phyloP scores from a whole-genome alignment of 1,140 invertebrate genomes.

The Panagrolaimus sp. region DNA sequence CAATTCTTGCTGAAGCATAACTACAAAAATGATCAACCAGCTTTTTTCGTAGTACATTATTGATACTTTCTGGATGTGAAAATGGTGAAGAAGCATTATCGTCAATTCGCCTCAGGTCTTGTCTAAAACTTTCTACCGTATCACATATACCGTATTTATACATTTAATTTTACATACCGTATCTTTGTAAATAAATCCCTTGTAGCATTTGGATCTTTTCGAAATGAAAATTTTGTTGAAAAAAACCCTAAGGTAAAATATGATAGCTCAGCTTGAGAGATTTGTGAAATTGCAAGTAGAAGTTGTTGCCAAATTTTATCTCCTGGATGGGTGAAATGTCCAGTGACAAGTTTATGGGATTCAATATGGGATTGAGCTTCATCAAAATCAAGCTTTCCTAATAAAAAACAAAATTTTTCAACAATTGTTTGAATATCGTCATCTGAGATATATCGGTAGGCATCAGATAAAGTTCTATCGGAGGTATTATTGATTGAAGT shows the following conservation, averaged over 20 bases:
- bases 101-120: neutral
- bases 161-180: neutral
- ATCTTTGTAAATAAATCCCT: neutral
- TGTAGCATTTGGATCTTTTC: neutral
- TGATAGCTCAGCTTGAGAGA: neutral
- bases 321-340: neutral
- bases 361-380: neutral
- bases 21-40: constrained; percentile 4
- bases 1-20: neutral
- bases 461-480: neutral
- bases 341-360: neutral
- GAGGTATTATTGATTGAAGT: too few relatives aligned
- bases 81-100: neutral
- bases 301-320: neutral
- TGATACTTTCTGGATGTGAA: neutral
- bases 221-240: neutral
- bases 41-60: neutral
- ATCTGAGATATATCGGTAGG: neutral
- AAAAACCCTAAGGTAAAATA: neutral
- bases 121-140: neutral
- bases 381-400: neutral
- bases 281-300: neutral
- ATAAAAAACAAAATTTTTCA: constrained; percentile 3
- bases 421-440: constrained; percentile 3
- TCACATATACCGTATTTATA: neutral